Evolutionary conservation across 1,140 invertebrate genomes (phyloP).

Genomic region (Muscidifurax raptorellus): DNA sequence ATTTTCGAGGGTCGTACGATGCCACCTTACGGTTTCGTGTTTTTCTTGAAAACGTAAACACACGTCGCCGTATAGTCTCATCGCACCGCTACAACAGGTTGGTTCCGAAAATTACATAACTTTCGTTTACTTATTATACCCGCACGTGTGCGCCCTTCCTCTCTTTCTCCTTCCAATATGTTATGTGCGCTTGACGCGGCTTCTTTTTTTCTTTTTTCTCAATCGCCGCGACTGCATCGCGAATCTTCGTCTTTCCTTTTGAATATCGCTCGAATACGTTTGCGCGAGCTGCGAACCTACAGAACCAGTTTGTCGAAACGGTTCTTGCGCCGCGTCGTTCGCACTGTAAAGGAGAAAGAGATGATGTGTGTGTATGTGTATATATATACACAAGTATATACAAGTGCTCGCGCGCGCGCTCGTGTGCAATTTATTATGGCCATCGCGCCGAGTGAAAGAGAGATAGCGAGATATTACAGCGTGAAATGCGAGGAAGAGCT

Average conservation of each 20-base stretch:
- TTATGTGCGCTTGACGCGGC: constrained; percentile 7
- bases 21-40: neutral
- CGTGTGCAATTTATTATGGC: constrained; percentile 34
- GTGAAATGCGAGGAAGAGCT: neutral
- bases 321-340: constrained; percentile 48
- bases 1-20: neutral
- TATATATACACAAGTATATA: neutral
- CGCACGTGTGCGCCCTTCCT: neutral
- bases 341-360: constrained; percentile 8
- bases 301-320: constrained; percentile 46
- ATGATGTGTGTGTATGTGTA: no score
- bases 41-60: constrained; percentile 37
- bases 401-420: neutral
- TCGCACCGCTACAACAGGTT: neutral
- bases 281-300: neutral
- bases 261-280: neutral
- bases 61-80: neutral
- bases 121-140: constrained; percentile 22
- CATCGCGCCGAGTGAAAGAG: constrained; percentile 6
- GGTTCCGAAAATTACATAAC: constrained; percentile 39
- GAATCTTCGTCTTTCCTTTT: constrained; percentile 16
- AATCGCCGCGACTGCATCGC: neutral
- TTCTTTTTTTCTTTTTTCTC: neutral
- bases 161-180: constrained; percentile 21
- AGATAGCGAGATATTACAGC: neutral